phyloP scores from a whole-genome alignment of 1,140 invertebrate species.

The Drosophila neocordata region DNA sequence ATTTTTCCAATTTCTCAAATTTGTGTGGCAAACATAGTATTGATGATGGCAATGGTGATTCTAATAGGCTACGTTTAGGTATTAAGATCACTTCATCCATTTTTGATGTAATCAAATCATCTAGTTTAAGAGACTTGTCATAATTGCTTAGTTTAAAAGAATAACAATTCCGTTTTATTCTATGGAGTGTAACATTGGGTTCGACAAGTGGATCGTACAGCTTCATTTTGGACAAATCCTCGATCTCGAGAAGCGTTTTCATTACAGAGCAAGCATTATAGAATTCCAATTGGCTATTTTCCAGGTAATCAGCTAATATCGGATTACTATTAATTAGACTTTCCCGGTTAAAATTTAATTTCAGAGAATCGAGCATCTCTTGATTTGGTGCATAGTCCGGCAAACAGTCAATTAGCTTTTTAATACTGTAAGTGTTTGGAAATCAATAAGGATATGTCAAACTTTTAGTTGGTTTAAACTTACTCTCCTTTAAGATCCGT shows the following conservation, averaged over 20 bases:
- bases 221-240: slow-evolving; percentile 56
- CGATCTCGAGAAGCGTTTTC: slow-evolving; percentile 44
- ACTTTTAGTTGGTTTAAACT: not conserved
- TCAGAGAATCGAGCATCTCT: slow-evolving; percentile 34
- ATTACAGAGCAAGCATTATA: slow-evolving; percentile 54
- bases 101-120: slow-evolving; percentile 46
- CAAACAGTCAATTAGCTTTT: no score
- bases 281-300: slow-evolving; percentile 26
- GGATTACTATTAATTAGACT: slow-evolving; percentile 15
- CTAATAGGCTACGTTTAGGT: slow-evolving; percentile 49
- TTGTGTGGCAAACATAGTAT: slow-evolving; percentile 50
- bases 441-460: no score
- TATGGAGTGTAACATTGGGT: slow-evolving; percentile 22
- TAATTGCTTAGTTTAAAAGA: not conserved
- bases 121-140: slow-evolving; percentile 25
- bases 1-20: slow-evolving; percentile 29
- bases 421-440: slow-evolving; percentile 15
- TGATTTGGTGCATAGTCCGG: slow-evolving; percentile 44
- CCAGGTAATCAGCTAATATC: slow-evolving; percentile 39
- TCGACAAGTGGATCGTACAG: slow-evolving; percentile 46
- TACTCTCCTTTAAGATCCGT: not conserved
- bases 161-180: not conserved
- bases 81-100: slow-evolving; percentile 69
- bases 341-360: slow-evolving; percentile 32
- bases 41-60: slow-evolving; percentile 19